A percentile compares a stretch with the other conserved stretches of the same genome.
Evolutionary conservation across 1,140 invertebrate species (phyloP).

Genomic region (Bombus confusus): DNA sequence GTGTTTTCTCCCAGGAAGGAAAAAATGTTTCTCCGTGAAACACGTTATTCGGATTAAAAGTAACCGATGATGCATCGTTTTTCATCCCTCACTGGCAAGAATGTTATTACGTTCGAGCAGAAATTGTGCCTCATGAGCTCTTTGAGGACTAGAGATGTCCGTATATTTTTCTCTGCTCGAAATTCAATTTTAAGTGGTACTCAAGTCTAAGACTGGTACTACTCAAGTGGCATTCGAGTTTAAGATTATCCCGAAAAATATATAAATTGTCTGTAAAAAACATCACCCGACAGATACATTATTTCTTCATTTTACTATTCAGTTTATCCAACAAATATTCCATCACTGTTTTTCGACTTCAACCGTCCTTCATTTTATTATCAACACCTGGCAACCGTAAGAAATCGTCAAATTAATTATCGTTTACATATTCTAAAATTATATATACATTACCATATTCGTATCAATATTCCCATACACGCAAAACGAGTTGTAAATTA

Average conservation of each 20-base stretch:
- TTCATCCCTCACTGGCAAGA: background rate
- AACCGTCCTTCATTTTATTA: background rate
- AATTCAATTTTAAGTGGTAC: too few relatives aligned
- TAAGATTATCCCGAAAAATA: background rate
- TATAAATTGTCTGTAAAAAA: background rate
- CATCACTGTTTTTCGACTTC: background rate
- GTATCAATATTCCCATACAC: too few relatives aligned
- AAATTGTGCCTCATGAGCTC: background rate
- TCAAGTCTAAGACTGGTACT: too few relatives aligned
- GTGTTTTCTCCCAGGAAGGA: too few relatives aligned
- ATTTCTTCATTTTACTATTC: too few relatives aligned
- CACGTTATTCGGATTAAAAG: conserved; percentile 5
- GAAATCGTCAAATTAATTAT: background rate
- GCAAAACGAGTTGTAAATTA: too few relatives aligned
- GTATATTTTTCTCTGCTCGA: too few relatives aligned
- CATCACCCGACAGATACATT: too few relatives aligned
- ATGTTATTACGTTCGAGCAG: too few relatives aligned
- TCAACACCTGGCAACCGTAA: background rate
- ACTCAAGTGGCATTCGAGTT: background rate
- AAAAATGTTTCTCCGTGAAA: background rate
- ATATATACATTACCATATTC: too few relatives aligned
- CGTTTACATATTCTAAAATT: too few relatives aligned
- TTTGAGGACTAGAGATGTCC: background rate
- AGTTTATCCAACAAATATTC: background rate
- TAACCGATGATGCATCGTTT: background rate